Evolutionary conservation across 2,797 vertebrate species (phyloP).

Genomic region (Apogon hyalosoma): DNA sequence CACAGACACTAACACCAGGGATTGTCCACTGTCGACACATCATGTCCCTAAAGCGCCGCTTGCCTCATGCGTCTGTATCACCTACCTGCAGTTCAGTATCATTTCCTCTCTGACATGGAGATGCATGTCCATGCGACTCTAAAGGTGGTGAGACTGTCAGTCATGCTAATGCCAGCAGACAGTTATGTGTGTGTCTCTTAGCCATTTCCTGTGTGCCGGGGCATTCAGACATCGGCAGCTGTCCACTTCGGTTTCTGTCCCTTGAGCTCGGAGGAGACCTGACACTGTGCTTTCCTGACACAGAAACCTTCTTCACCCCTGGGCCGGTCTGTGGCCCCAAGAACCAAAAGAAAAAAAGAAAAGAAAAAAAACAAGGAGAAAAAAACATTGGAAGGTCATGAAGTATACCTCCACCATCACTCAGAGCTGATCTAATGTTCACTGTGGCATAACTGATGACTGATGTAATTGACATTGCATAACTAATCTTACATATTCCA

Average conservation of each 20-base stretch:
- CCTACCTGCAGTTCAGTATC: constrained; percentile 61
- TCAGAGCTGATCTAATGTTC: constrained; percentile 68
- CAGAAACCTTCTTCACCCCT: constrained; percentile 54
- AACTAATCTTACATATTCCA: constrained; percentile 78
- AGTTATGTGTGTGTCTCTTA: constrained; percentile 73
- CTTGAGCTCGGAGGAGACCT: constrained; percentile 63
- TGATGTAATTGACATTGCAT: constrained; percentile 76
- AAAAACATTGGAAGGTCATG: constrained; percentile 60
- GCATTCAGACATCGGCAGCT: constrained; percentile 79
- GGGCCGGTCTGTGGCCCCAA: constrained; percentile 20
- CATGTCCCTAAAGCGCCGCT: constrained; percentile 12
- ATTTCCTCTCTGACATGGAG: constrained; percentile 57
- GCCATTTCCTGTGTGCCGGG: constrained; percentile 73
- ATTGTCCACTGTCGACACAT: not conserved
- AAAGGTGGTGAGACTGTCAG: constrained; percentile 71
- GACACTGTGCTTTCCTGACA: constrained; percentile 71
- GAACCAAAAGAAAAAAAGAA: constrained; percentile 28
- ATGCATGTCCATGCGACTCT: constrained; percentile 55
- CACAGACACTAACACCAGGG: not conserved
- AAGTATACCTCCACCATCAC: constrained; percentile 48
- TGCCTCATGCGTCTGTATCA: constrained; percentile 13
- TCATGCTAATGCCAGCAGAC: constrained; percentile 78
- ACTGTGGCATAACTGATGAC: constrained; percentile 75
- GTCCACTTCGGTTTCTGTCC: constrained; percentile 76
- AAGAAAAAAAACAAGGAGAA: constrained; percentile 26